Conservation (phyloP, 2,113 vertebrate genomes). For the Zosterops japonicus region DNA sequence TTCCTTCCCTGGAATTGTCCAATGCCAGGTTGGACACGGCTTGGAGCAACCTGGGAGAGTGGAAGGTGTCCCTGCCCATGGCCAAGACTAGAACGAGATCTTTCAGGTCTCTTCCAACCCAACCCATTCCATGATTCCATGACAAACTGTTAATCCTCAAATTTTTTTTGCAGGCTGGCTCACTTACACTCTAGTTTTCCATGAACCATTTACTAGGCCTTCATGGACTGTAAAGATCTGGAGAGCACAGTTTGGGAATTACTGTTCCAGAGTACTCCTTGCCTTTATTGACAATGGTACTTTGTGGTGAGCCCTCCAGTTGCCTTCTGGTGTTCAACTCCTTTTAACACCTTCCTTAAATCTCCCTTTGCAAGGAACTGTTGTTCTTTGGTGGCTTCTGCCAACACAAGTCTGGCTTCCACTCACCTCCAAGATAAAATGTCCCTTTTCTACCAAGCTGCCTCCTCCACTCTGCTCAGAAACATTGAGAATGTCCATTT, state of each 20-base stretch:
- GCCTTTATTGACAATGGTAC: not conserved
- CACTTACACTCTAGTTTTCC: not conserved
- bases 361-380: not conserved
- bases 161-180: not conserved
- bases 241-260: not conserved
- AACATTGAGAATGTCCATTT: not conserved
- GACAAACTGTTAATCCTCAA: not conserved
- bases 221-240: not conserved
- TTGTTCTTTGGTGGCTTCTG: not conserved
- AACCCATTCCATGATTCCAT: not conserved
- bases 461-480: not conserved
- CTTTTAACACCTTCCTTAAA: not conserved
- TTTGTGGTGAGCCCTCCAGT: not conserved
- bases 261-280: not conserved
- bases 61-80: not conserved
- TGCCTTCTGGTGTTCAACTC: not conserved
- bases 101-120: not conserved
- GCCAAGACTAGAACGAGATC: not conserved
- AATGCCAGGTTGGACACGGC: not conserved
- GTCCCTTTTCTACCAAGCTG: not conserved
- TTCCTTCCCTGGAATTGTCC: not conserved
- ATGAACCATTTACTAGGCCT: not conserved
- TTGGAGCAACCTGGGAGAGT: accelerated
- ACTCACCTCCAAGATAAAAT: not conserved
- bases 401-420: not conserved